Base-by-base conservation (phyloP, 1,140 invertebrate species). In the Pseudomyrmex concolor region DNA sequence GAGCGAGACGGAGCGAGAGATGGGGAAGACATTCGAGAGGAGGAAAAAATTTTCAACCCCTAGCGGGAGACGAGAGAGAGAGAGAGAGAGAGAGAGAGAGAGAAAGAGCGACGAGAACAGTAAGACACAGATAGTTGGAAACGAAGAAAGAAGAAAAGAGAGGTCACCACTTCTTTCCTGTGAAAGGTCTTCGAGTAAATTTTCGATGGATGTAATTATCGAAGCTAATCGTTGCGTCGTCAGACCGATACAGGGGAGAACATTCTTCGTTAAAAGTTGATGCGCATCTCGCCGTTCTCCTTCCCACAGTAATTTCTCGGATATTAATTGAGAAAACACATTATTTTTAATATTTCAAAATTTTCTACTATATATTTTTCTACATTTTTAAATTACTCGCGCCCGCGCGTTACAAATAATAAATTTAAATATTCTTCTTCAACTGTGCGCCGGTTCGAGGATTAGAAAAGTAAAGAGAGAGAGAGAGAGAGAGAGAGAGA, bases 1-100 rank as follows among this genome's bases (percentile, higher is more conserved):
- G 57, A 73, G 66, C 60, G 34, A 86, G 73, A 84, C 57, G 71
- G 25, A 54, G n/a, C 57, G 55, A 55, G 59, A 22, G 72, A 76
- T 34, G 62, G 71, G 45, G 66, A 59, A 80, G 54, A 78, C 10
- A 67, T 50, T 48, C 60, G 60, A 50, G 10, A 34, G 81, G 34
- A 60, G 67, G 17, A 85, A 57, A 70, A 70, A 78, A 13, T 71
- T 13, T 13, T 71, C 76, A 80, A 80, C 76, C 76, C 76, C 76
- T 80, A 71, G 34, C 43, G 43, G 54, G 76, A 12, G 43, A 57
- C 19, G 54, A 4, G 17, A 17, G 17, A 48, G 25, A 34, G 34
- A 34, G 34, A 34, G 25, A 34, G 25, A 34, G 22, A 25, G 25
- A 25, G 25, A 77, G 13, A 34, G 50, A 25, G 25, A 25, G 25